Base-by-base conservation (phyloP, 2,888 invertebrate species). In the Drosophila paranaensis region DNA sequence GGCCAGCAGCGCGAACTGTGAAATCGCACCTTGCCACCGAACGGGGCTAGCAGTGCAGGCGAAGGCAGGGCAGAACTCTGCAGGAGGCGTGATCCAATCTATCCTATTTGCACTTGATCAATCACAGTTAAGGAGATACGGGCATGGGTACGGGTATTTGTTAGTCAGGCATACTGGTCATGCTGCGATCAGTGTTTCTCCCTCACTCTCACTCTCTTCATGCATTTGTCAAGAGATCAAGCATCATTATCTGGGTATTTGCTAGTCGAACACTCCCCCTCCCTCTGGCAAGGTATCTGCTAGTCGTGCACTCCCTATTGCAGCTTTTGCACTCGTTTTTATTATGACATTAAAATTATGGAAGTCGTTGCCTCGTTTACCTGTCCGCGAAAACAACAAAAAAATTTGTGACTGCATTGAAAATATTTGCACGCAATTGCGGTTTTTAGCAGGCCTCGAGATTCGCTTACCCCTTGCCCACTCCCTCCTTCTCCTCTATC, bases 291-390 rank as follows among this genome's bases (percentile, higher is more conserved):
- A 74, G 50, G 74, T 66, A 71, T 83, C 56, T 51, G 60, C n/a
- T 13, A 35, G n/a, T 58, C 40, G 35, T 53, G 16, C 54, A 46
- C 20, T 8, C 11, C n/a, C 33, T 11, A 10, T 1, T 33, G 11
- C 16, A 50, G 43, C 63, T 9, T 45, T 60, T 50, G 55, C 57
- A 35, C 33, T 61, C 35, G 53, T 72, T 82, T 89, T 88, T 90
- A 90, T 88, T 88, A 88, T 88, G 87, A 88, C 87, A 88, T 88
- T 88, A 90, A 88, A 90, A 90, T 85, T 85, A 89, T 85, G 88
- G 84, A 79, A 84, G 71, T 77, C 87, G 80, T 64, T 55, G 54
- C 60, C 54, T 74, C 67, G 57, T 45, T 54, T 70, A 77, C 77
- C 82, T 74, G 77, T 66, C 75, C 81, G 69, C 71, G 72, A 50